phyloP scores from a whole-genome alignment of 2,888 invertebrate genomes.

The Latrodectus hesperus region DNA sequence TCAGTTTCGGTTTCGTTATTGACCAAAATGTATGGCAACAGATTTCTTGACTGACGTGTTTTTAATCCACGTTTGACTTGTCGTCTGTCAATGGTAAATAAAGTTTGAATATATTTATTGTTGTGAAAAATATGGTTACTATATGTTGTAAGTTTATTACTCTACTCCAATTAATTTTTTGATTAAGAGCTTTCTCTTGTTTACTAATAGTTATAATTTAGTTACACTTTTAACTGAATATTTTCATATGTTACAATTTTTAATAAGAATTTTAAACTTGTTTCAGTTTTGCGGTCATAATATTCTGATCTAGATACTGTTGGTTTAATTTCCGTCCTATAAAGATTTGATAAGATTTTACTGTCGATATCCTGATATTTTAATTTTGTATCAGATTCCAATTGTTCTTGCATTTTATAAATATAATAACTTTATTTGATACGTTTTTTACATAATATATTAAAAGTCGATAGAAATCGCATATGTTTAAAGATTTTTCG shows the following conservation, averaged over 20 bases:
- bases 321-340: too few relatives aligned
- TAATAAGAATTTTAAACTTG: not conserved
- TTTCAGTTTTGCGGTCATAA: not conserved
- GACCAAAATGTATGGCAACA: conserved; percentile 31
- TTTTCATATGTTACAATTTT: not conserved
- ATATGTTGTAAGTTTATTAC: not conserved
- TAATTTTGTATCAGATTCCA: too few relatives aligned
- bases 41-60: conserved; percentile 56
- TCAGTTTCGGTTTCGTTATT: not conserved
- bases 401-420: too few relatives aligned
- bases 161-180: not conserved
- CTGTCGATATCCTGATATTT: too few relatives aligned
- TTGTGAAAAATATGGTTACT: not conserved
- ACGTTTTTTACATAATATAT: too few relatives aligned
- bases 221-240: not conserved
- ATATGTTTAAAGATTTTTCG: too few relatives aligned
- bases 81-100: conserved; percentile 60
- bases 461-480: too few relatives aligned
- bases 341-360: too few relatives aligned
- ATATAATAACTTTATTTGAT: too few relatives aligned
- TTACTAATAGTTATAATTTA: not conserved
- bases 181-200: not conserved
- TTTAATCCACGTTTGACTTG: conserved; percentile 55
- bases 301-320: too few relatives aligned
- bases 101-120: conserved; percentile 18